Evolutionary conservation across 2,113 vertebrate species (phyloP), one percentile per base, ranked within the genome.

Genomic region (Oncorhynchus masou): DNA sequence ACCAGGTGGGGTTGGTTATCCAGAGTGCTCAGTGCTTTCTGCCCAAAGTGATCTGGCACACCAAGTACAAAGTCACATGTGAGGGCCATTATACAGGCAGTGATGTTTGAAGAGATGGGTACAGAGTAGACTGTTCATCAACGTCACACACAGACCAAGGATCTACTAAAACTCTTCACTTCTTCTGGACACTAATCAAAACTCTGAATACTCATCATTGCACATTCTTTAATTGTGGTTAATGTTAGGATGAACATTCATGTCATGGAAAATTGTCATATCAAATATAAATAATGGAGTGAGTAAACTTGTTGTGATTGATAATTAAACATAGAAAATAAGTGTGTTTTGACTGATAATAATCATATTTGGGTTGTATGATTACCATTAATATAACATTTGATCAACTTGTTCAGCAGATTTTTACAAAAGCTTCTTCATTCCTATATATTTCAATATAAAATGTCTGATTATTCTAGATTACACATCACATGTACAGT

Each of bases 1-100:
- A 75, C 73, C 57, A 80, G 68, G 22, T 75, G 73, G 69, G 7
- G 69, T 9, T 6, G 64, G 16, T 54, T 27, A 70, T 48, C 25
- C 9, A 2, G 19, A 71, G 48, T 13, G 8, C 2, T 25, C n/a
- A 19, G 69, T 45, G 11, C 22, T 39, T 49, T 5, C 12, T 51
- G 9, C 31, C 27, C 19, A 11, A 15, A 68, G 54, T 57, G 16
- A 57, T 57, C 54, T 57, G 19, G 54, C 54, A 57, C 54, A 57
- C 19, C 54, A 57, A 19, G 15, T 57, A 57, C 54, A 57, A 20
- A 19, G 54, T 57, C 15, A 57, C 54, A 22, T 24, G 7, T 9
- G 59, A 62, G n/a, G n/a, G n/a, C 59, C 59, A 22, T 22, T 62
- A 62, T 22, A 62, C n/a, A n/a, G n/a, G 7, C 13, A 62, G 59